These are phyloP conservation scores for Austrolebias charrua DNA, from an alignment of 2,797 vertebrate species.

Conservation along the genomic window DNA sequence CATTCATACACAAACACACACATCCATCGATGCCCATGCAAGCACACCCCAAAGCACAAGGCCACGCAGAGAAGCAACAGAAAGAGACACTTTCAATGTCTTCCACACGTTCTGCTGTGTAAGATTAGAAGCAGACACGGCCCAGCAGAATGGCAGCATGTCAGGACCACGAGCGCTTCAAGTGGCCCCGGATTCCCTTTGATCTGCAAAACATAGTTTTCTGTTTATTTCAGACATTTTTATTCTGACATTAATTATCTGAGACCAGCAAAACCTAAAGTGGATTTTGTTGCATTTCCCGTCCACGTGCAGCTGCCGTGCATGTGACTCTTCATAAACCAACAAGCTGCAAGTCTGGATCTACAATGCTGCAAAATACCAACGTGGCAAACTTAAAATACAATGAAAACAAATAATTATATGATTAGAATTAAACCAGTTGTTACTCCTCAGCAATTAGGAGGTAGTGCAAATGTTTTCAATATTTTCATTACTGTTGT, in stretches of 20 bases:
- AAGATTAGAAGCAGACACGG: slow-evolving; percentile 49
- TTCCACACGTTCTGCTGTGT: slow-evolving; percentile 8
- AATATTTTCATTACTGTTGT: too few relatives aligned
- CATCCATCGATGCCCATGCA: background rate
- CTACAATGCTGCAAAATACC: too few relatives aligned
- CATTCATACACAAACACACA: too few relatives aligned
- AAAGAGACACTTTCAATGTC: slow-evolving; percentile 2
- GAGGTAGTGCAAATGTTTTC: too few relatives aligned
- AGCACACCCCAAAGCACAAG: background rate
- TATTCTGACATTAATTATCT: slow-evolving; percentile 40
- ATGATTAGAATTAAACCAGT: too few relatives aligned
- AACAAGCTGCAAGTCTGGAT: background rate
- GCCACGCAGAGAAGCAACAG: slow-evolving; percentile 17
- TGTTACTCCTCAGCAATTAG: too few relatives aligned
- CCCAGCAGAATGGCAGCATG: slow-evolving; percentile 20
- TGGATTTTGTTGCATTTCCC: background rate
- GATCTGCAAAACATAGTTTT: slow-evolving; percentile 32
- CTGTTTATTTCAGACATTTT: slow-evolving; percentile 49
- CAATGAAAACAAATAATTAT: too few relatives aligned
- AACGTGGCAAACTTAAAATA: too few relatives aligned
- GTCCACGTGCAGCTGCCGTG: slow-evolving; percentile 6
- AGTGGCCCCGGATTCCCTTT: slow-evolving; percentile 40
- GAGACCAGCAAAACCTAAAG: slow-evolving; percentile 23
- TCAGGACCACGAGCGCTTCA: slow-evolving; percentile 30
- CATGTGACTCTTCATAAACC: background rate